These are phyloP conservation scores for Caenorhabditis sp. DNA, from an alignment of 2,888 invertebrate species.

Conservation along the genomic window DNA sequence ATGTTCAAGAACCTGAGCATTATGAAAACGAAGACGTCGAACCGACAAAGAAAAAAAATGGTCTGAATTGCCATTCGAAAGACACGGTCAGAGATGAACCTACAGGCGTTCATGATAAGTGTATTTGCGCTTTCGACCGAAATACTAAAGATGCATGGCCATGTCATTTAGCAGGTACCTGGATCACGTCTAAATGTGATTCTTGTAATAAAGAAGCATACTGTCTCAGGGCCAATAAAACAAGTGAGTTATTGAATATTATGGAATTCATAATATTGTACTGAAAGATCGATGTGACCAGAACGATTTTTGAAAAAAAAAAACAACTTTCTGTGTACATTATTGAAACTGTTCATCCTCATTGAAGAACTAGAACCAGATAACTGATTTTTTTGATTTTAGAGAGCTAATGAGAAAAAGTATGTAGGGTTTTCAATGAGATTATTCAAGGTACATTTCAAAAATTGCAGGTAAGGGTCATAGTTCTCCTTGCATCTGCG, in stretches of 20 bases:
- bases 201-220: constrained; percentile 53
- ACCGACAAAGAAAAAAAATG: neutral
- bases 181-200: constrained; percentile 49
- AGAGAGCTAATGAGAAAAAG: too few relatives aligned
- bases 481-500: constrained; percentile 60
- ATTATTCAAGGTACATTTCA: too few relatives aligned
- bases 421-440: too few relatives aligned
- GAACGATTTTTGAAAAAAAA: too few relatives aligned
- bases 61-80: neutral
- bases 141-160: constrained; percentile 56
- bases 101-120: constrained; percentile 50
- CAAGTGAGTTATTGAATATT: constrained; percentile 18
- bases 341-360: too few relatives aligned
- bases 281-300: too few relatives aligned
- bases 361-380: too few relatives aligned
- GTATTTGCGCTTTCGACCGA: constrained; percentile 66
- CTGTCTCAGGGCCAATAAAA: constrained; percentile 50
- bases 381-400: too few relatives aligned
- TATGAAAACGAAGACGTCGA: neutral
- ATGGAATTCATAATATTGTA: neutral
- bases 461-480: constrained; percentile 51
- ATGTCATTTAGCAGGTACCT: constrained; percentile 44
- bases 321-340: too few relatives aligned
- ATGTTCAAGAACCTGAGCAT: neutral
- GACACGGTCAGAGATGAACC: constrained; percentile 41